Conservation (phyloP, 2,797 vertebrate genomes). For the Sciaenops ocellatus region DNA sequence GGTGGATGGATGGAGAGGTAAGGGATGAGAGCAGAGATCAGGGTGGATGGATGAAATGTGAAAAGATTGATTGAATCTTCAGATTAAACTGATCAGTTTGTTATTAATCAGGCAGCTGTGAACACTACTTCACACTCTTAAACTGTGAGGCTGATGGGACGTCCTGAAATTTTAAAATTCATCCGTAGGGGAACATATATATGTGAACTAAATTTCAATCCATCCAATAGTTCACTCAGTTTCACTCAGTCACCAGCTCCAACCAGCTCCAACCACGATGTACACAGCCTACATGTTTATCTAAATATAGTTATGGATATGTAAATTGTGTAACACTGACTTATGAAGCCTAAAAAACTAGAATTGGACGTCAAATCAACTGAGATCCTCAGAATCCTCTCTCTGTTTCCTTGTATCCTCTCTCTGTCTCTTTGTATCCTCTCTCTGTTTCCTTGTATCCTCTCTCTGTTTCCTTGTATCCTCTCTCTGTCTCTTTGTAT, state of each 20-base stretch:
- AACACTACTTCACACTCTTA: too few species aligned
- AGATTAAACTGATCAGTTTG: too few species aligned
- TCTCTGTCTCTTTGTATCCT: background rate
- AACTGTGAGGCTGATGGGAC: background rate
- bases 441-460: slow-evolving; percentile 12
- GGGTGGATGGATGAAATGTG: too few species aligned
- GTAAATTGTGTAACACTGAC: background rate
- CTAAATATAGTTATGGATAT: background rate
- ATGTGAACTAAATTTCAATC: background rate
- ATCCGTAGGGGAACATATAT: background rate
- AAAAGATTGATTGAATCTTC: too few species aligned
- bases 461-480: slow-evolving; percentile 10
- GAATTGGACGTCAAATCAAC: background rate
- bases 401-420: slow-evolving; percentile 19
- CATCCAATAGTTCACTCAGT: too few species aligned
- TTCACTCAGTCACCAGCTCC: too few species aligned
- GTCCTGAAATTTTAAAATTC: background rate
- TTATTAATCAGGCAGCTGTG: too few species aligned
- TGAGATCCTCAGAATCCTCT: background rate
- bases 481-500: slow-evolving; percentile 33
- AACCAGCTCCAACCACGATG: too few species aligned
- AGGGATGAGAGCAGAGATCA: too few species aligned
- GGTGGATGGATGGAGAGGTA: too few species aligned
- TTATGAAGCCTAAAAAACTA: background rate
- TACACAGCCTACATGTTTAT: background rate